A percentile compares a stretch with the other conserved stretches of the same genome.
phyloP scores from a whole-genome alignment of 2,113 vertebrate genomes.

The Nicator chloris region DNA sequence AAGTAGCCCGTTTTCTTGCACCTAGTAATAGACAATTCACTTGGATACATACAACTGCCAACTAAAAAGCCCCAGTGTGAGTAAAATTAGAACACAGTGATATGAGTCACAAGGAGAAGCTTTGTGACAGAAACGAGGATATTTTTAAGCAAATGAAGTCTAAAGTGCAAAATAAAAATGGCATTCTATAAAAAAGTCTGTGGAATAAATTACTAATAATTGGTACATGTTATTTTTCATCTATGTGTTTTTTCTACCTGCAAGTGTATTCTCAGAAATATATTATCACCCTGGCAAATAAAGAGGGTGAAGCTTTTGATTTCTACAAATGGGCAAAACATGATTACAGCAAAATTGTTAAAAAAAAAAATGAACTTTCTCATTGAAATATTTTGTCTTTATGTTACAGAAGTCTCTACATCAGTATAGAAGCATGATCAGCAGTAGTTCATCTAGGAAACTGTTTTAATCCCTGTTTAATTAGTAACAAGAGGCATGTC shows the following conservation, averaged over 20 bases:
- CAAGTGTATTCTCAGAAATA: not conserved
- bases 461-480: not conserved
- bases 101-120: slow-evolving; percentile 49
- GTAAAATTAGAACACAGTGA: slow-evolving; percentile 38
- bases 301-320: not conserved
- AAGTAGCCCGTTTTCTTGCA: slow-evolving; percentile 11
- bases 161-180: slow-evolving; percentile 35
- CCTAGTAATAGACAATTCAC: not conserved
- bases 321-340: not conserved
- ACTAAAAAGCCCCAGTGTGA: not conserved
- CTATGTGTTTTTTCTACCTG: not conserved
- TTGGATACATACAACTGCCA: slow-evolving; percentile 1
- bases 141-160: slow-evolving; percentile 46
- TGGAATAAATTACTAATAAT: not conserved
- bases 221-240: not conserved
- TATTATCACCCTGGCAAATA: not conserved
- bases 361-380: not conserved
- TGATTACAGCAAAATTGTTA: not conserved
- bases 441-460: not conserved
- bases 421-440: not conserved
- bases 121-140: slow-evolving; percentile 22
- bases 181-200: not conserved
- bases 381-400: not conserved
- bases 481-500: not conserved
- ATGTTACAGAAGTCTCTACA: not conserved